phyloP scores from a whole-genome alignment of 2,888 invertebrate genomes.

The Tineola bisselliella region DNA sequence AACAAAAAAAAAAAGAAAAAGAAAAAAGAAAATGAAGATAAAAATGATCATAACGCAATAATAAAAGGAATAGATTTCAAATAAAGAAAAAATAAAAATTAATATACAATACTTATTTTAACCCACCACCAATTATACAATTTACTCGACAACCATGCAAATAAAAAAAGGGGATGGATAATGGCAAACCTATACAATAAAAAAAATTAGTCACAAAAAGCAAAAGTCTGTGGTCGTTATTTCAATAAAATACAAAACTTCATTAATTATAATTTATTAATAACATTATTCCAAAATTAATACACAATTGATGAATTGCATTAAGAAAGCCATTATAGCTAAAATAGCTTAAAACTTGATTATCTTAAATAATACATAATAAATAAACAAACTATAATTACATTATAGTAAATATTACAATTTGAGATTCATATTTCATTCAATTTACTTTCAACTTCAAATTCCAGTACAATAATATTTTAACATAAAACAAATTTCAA shows the following conservation, averaged over 20 bases:
- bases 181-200: slow-evolving; percentile 67
- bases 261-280: slow-evolving; percentile 32
- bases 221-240: slow-evolving; percentile 27
- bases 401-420: neutral
- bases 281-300: slow-evolving; percentile 5
- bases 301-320: slow-evolving; percentile 10
- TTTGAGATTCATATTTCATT: slow-evolving; percentile 21
- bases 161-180: slow-evolving; percentile 32
- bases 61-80: too few relatives aligned
- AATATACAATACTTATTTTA: neutral
- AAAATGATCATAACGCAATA: too few relatives aligned
- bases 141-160: slow-evolving; percentile 19
- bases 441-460: slow-evolving; percentile 14
- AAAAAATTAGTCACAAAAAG: slow-evolving; percentile 40
- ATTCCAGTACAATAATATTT: slow-evolving; percentile 20
- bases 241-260: slow-evolving; percentile 56
- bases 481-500: slow-evolving; percentile 17
- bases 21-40: too few relatives aligned
- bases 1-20: too few relatives aligned
- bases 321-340: neutral
- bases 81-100: too few relatives aligned
- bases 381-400: neutral
- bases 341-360: neutral
- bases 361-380: neutral
- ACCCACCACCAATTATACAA: neutral